Evolutionary conservation across 2,888 invertebrate genomes (phyloP).

Genomic region (Meteorus colon): DNA sequence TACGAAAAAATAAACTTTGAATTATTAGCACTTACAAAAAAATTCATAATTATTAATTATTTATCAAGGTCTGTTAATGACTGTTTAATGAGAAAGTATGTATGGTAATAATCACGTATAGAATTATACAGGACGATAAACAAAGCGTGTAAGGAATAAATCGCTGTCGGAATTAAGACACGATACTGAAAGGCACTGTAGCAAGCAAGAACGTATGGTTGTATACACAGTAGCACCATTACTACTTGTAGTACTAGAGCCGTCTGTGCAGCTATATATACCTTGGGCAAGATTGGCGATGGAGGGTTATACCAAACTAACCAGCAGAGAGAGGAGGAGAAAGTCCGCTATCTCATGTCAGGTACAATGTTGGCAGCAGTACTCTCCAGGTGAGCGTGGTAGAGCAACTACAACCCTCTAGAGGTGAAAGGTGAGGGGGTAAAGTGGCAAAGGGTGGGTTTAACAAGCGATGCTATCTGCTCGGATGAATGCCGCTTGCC

Average conservation of each 20-base stretch:
- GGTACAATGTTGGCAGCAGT: constrained; percentile 62
- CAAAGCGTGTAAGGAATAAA: constrained; percentile 40
- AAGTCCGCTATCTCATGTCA: constrained; percentile 63
- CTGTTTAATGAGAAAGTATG: neutral
- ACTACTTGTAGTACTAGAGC: constrained; percentile 35
- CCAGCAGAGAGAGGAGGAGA: constrained; percentile 47
- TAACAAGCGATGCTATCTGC: constrained; percentile 72
- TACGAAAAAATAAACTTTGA: no score
- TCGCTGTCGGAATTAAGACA: constrained; percentile 57
- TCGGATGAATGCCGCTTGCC: constrained; percentile 66
- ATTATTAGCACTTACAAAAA: no score
- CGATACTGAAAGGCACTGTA: constrained; percentile 55
- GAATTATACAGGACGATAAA: neutral
- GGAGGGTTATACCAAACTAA: constrained; percentile 26
- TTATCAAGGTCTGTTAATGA: neutral
- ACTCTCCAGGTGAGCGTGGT: constrained; percentile 51
- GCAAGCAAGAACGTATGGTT: neutral
- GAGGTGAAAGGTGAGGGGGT: constrained; percentile 50
- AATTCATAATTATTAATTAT: no score
- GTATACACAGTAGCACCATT: neutral
- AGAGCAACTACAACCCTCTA: constrained; percentile 50
- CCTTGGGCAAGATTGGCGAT: constrained; percentile 25
- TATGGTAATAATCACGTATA: neutral
- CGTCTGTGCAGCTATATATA: neutral
- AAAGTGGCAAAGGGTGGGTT: constrained; percentile 60